phyloP scores from a whole-genome alignment of 2,888 invertebrate species.

The Ochlodes sylvanus region DNA sequence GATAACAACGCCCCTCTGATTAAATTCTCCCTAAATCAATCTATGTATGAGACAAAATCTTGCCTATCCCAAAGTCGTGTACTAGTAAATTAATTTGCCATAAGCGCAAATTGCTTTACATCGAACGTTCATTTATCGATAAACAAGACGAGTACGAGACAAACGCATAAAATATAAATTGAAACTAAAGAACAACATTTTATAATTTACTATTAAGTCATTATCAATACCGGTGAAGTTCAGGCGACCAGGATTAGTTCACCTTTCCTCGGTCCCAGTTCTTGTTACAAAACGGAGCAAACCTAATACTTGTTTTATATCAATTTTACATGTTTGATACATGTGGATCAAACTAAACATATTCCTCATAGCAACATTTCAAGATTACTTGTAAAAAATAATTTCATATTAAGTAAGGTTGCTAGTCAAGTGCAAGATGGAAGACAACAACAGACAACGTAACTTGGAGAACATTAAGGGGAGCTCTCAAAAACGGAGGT shows the following conservation, averaged over 20 bases:
- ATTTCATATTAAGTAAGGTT: not conserved
- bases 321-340: too few species aligned
- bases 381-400: too few species aligned
- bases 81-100: not conserved
- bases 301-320: too few species aligned
- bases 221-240: too few species aligned
- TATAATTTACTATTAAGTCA: too few species aligned
- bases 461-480: not conserved
- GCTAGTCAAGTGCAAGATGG: not conserved
- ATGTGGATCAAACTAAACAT: too few species aligned
- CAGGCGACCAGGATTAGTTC: too few species aligned
- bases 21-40: too few species aligned
- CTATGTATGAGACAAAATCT: not conserved
- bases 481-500: not conserved
- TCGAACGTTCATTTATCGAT: slow-evolving; percentile 5
- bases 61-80: not conserved
- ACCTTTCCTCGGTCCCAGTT: too few species aligned
- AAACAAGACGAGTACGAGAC: not conserved
- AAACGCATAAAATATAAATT: not conserved
- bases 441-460: not conserved
- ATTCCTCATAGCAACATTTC: too few species aligned
- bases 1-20: too few species aligned
- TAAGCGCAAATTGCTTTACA: not conserved
- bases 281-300: too few species aligned
- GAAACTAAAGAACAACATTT: not conserved